These are phyloP conservation scores for Periophthalmus magnuspinnatus DNA, from an alignment of 2,797 vertebrate genomes.

Conservation along the genomic window DNA sequence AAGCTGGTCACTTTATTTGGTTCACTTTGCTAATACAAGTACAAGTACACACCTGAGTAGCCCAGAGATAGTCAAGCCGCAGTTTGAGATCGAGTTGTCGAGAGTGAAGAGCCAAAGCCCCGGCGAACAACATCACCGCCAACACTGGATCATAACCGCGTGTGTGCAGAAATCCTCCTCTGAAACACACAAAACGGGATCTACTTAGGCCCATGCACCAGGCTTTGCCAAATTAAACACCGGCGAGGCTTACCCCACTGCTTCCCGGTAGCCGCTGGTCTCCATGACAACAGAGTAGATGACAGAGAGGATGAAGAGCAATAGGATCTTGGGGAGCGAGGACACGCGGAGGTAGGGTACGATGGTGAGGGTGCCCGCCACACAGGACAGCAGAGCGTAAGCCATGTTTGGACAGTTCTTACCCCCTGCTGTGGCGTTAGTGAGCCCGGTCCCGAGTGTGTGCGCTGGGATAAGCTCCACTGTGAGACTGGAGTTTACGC, in stretches of 20 bases:
- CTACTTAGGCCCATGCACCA: not conserved
- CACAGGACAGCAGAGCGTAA: slow-evolving; percentile 91
- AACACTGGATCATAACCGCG: slow-evolving; percentile 87
- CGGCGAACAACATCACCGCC: slow-evolving; percentile 89
- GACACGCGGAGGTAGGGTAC: slow-evolving; percentile 93
- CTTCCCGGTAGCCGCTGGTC: slow-evolving; percentile 89
- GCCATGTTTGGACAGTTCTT: slow-evolving; percentile 83
- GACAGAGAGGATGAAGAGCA: slow-evolving; percentile 89
- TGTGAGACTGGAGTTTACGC: slow-evolving; percentile 75
- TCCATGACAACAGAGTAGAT: slow-evolving; percentile 92
- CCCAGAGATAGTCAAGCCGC: slow-evolving; percentile 97
- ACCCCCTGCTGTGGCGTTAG: slow-evolving; percentile 75
- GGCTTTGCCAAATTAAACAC: slow-evolving; percentile 7
- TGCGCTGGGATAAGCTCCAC: slow-evolving; percentile 76
- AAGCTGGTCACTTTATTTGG: not conserved
- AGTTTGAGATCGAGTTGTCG: slow-evolving; percentile 94
- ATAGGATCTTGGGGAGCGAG: slow-evolving; percentile 91
- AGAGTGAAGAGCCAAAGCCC: slow-evolving; percentile 90
- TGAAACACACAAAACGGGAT: slow-evolving; percentile 47
- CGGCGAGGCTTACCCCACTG: slow-evolving; percentile 81
- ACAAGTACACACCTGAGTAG: slow-evolving; percentile 80
- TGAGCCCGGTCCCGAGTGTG: slow-evolving; percentile 60
- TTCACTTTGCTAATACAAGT: not conserved
- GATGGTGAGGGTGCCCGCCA: slow-evolving; percentile 88
- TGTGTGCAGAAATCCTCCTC: slow-evolving; percentile 81